Conservation (phyloP, 2,888 invertebrate genomes). For the Nephrotoma guestfalica region DNA sequence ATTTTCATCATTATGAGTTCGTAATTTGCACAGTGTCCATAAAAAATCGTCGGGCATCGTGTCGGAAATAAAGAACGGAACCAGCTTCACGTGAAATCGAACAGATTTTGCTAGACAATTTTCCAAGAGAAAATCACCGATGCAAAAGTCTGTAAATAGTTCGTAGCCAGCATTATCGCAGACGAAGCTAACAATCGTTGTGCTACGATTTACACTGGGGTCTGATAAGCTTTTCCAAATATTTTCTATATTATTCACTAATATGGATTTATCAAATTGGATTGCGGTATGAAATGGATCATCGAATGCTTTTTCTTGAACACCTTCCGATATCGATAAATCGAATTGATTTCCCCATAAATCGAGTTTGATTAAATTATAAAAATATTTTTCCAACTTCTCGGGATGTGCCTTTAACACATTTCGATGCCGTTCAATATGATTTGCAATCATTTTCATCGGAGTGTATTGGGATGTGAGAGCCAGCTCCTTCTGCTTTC, state of each 20-base stretch:
- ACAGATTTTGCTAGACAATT: slow-evolving; percentile 47
- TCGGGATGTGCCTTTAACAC: background rate
- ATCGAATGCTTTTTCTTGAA: slow-evolving; percentile 38
- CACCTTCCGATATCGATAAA: slow-evolving; percentile 68
- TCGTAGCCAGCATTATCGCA: slow-evolving; percentile 93
- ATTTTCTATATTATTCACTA: slow-evolving; percentile 43
- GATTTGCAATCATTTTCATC: slow-evolving; percentile 13
- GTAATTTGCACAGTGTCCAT: slow-evolving; percentile 44
- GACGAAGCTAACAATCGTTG: slow-evolving; percentile 47
- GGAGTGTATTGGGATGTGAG: slow-evolving; percentile 31
- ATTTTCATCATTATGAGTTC: slow-evolving; percentile 20
- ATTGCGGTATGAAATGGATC: slow-evolving; percentile 42
- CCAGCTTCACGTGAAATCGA: slow-evolving; percentile 68
- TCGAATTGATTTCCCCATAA: slow-evolving; percentile 96
- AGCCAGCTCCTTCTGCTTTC: slow-evolving; percentile 51
- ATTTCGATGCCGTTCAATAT: background rate
- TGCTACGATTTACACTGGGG: slow-evolving; percentile 11
- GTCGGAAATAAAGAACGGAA: slow-evolving; percentile 96
- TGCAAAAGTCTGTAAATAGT: slow-evolving; percentile 71
- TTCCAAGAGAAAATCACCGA: slow-evolving; percentile 64
- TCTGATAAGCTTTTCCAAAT: slow-evolving; percentile 32
- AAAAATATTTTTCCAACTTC: background rate
- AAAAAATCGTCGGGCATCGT: slow-evolving; percentile 58
- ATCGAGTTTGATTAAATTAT: slow-evolving; percentile 31
- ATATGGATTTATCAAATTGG: slow-evolving; percentile 39